Evolutionary conservation across 2,113 vertebrate species (phyloP).

Genomic region (Turdus rufiventris): DNA sequence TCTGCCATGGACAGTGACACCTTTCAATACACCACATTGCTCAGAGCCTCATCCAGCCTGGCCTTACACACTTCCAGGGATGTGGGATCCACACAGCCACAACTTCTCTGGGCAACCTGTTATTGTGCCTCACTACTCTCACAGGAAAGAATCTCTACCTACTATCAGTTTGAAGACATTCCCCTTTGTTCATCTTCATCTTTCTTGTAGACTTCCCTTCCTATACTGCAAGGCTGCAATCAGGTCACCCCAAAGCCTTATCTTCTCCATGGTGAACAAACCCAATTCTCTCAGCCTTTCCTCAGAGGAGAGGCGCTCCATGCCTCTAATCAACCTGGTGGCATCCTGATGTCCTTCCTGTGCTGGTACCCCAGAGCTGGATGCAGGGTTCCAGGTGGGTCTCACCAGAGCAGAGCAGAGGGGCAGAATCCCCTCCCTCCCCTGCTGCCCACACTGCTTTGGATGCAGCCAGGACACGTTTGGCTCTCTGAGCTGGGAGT

Average conservation of each 20-base stretch:
- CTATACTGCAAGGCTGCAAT: fast-evolving
- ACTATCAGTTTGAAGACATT: not conserved
- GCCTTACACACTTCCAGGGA: not conserved
- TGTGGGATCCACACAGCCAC: not conserved
- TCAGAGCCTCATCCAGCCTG: not conserved
- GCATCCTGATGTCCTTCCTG: fast-evolving
- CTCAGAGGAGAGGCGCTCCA: not conserved
- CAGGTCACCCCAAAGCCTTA: not conserved
- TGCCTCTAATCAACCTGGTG: not conserved
- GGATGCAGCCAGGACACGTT: not conserved
- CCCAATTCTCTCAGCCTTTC: not conserved
- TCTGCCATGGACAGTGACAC: fast-evolving
- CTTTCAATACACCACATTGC: not conserved
- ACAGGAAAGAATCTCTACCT: not conserved
- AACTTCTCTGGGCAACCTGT: not conserved
- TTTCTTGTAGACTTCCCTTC: not conserved
- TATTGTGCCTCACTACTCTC: not conserved
- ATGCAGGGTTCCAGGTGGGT: not conserved
- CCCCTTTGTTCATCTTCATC: not conserved
- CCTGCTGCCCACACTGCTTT: not conserved
- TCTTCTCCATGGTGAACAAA: not conserved
- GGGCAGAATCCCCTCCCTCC: not conserved
- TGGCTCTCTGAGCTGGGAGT: not conserved
- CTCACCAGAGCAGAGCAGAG: not conserved
- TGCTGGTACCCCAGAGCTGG: not conserved